Percentiles rank a stretch among this genome's conserved stretches.
phyloP scores from a whole-genome alignment of 2,113 vertebrate species.

The Xyliphius kryptos region DNA sequence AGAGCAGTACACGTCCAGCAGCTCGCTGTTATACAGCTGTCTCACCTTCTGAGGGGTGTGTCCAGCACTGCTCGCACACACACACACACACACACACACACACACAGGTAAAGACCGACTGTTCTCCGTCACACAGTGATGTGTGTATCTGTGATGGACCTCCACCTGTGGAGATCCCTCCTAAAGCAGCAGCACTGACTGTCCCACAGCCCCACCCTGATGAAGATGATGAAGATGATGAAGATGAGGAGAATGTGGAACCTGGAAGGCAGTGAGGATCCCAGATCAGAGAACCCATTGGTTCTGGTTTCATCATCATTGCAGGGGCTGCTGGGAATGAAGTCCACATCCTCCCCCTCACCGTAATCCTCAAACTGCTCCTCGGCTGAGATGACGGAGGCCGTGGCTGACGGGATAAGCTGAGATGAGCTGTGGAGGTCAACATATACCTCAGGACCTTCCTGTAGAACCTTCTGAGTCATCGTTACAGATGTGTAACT shows the following conservation, averaged over 20 bases:
- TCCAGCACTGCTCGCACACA: constrained; percentile 63
- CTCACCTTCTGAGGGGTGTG: constrained; percentile 80
- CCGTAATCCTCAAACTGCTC: constrained; percentile 90
- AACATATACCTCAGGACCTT: not conserved
- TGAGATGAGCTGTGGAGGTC: constrained; percentile 45
- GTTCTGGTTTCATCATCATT: constrained; percentile 77
- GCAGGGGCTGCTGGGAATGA: constrained; percentile 79
- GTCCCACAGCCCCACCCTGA: no score
- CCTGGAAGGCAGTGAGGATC: constrained; percentile 85
- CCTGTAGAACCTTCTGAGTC: not conserved
- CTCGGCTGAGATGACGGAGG: constrained; percentile 73
- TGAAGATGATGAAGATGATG: no score
- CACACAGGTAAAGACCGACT: no score
- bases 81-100: not conserved
- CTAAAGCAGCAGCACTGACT: no score
- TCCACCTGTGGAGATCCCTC: no score
- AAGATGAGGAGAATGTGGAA: constrained; percentile 27
- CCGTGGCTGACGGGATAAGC: constrained; percentile 69
- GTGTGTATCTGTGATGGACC: not conserved
- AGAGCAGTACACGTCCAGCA: constrained; percentile 80
- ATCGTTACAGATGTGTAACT: not conserved
- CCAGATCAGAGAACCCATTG: constrained; percentile 79
- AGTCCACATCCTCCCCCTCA: constrained; percentile 81
- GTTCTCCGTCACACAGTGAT: not conserved
- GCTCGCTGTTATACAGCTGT: constrained; percentile 70